Base-by-base conservation (phyloP, 2,888 invertebrate genomes). In the Agrotis puta region DNA sequence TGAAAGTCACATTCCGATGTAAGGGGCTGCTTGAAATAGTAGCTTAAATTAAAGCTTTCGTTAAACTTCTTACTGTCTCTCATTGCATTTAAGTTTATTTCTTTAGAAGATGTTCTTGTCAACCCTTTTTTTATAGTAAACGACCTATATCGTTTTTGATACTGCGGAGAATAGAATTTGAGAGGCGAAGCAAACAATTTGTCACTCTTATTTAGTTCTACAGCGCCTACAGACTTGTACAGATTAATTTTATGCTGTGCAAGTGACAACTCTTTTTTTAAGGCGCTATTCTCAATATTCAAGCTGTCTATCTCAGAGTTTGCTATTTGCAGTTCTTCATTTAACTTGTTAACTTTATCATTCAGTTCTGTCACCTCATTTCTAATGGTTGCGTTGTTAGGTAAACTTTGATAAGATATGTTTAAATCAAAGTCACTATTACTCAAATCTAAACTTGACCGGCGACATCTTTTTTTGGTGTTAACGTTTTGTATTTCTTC, bases 301-400 rank as follows among this genome's bases (percentile, higher is more conserved):
- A 54, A 54, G 18, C 27, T 27, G 27, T 54, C 54, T 54, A 54
- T 54, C 18, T 54, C 27, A 1, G 54, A 54, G 54, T 54, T 54
- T 9, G 54, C 54, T 54, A 54, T 54, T 54, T 54, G 54, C 27
- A 33, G 54, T 54, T 54, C 27, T 9, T 54, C 54, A 54, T 18
- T 54, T 27, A 54, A 27, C 54, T 18, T 54, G 7, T 54, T 18
- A 4, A 27, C 27, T 54, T 54, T 54, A 27, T 54, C 54, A 18
- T 27, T 27, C 0, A 54, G 27, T 54, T 54, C 54, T 54, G 27
- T 54, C 54, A 27, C 27, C 16, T 54, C 54, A 54, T 54, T 54
- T 54, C 27, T 27, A 9, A 7, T 53, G 27, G 53, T 18, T 18
- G 27, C 16, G 53, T 53, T 53, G 27, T 53, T 53, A 27, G 53